A percentile compares a stretch with the other conserved stretches of the same genome.
Evolutionary conservation across 2,888 invertebrate species (phyloP).

Genomic region (Tenthredo scrophulariae): DNA sequence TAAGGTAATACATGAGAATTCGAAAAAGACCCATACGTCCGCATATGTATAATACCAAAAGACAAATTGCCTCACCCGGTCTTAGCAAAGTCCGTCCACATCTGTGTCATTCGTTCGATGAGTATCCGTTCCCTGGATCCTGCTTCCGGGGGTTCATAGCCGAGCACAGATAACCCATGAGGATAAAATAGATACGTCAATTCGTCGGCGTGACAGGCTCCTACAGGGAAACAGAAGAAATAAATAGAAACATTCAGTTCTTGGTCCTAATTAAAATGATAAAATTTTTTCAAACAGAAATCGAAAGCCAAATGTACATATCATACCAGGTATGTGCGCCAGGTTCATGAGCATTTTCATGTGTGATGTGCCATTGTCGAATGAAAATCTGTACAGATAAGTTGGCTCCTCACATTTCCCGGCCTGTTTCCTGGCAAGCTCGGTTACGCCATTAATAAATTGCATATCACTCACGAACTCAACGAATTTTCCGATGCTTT

Average conservation of each 20-base stretch:
- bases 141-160: conserved; percentile 54
- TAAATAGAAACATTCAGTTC: neutral
- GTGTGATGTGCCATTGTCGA: conserved; percentile 62
- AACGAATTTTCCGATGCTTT: conserved; percentile 58
- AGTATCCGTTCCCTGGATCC: conserved; percentile 61
- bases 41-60: neutral
- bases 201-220: conserved; percentile 68
- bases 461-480: conserved; percentile 62
- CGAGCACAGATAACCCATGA: conserved; percentile 54
- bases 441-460: conserved; percentile 65
- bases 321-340: conserved; percentile 64
- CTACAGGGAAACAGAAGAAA: conserved; percentile 58
- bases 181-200: conserved; percentile 67
- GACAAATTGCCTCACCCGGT: conserved; percentile 66
- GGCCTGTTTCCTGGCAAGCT: conserved; percentile 63
- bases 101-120: conserved; percentile 67
- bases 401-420: conserved; percentile 57
- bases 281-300: neutral
- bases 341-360: conserved; percentile 59
- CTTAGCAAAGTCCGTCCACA: conserved; percentile 75
- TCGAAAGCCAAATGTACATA: neutral
- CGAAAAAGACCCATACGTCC: neutral
- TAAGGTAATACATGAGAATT: neutral
- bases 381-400: conserved; percentile 70
- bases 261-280: neutral